Conservation (phyloP, 2,113 vertebrate species). For the Platichthys stellatus region DNA sequence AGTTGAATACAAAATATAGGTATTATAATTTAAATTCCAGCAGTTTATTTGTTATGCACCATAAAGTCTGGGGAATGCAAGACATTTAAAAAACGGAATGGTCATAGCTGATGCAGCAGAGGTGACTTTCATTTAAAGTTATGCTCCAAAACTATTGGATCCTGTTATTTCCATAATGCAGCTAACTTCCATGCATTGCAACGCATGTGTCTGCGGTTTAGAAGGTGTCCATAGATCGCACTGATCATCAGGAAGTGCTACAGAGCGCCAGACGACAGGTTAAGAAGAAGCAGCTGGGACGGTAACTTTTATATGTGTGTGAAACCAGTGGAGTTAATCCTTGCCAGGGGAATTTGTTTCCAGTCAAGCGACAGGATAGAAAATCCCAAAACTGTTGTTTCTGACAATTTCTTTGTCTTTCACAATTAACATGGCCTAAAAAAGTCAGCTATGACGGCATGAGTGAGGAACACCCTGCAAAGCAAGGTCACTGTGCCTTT, state of each 20-base stretch:
- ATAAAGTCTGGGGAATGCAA: no score
- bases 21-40: no score
- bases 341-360: neutral
- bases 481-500: constrained; percentile 19
- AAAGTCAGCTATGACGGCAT: neutral
- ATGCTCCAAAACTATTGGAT: no score
- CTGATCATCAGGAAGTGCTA: no score
- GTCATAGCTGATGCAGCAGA: no score
- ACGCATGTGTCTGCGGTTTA: neutral
- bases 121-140: no score
- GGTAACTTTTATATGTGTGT: neutral
- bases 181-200: neutral
- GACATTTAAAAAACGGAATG: no score
- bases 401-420: neutral
- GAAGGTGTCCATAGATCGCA: neutral
- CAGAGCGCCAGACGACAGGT: neutral
- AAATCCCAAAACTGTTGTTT: neutral
- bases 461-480: constrained; percentile 11
- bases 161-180: neutral
- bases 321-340: neutral
- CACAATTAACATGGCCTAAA: neutral
- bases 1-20: no score
- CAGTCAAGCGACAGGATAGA: neutral
- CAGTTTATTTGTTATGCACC: no score
- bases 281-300: neutral